A percentile compares a stretch with the other conserved stretches of the same genome.
Conservation (phyloP, 2,113 vertebrate genomes). For the Willisornis vidua region DNA sequence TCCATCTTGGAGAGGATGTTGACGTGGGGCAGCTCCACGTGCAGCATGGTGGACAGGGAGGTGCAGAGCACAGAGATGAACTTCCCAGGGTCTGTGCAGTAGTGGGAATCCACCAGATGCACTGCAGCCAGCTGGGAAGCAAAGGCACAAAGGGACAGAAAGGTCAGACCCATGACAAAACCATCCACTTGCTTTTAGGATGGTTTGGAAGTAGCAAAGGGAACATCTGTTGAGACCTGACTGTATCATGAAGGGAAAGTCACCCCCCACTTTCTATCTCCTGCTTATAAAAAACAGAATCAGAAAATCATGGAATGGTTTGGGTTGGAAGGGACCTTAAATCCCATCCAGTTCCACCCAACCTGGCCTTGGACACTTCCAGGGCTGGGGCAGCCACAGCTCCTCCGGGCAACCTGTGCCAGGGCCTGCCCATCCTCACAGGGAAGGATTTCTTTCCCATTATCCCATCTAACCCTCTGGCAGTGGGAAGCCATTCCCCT, state of each 20-base stretch:
- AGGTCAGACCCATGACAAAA: neutral
- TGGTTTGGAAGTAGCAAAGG: rapidly evolving
- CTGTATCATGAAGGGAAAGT: rapidly evolving
- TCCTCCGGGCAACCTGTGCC: neutral
- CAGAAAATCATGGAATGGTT: neutral
- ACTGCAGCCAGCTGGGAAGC: slow-evolving; percentile 87
- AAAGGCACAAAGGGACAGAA: neutral
- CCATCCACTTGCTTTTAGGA: neutral
- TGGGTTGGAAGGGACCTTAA: neutral
- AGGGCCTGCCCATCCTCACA: neutral
- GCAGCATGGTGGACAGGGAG: slow-evolving; percentile 94
- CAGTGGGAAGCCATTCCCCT: neutral
- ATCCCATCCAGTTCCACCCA: neutral
- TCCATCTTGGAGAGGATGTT: slow-evolving; percentile 99
- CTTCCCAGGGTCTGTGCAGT: slow-evolving; percentile 95
- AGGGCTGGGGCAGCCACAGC: neutral
- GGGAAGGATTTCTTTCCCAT: neutral
- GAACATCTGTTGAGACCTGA: no score
- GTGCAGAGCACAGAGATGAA: slow-evolving; percentile 98
- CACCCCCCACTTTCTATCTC: neutral
- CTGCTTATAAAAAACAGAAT: neutral
- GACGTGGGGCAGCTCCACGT: slow-evolving; percentile 93
- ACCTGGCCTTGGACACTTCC: neutral
- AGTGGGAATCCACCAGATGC: slow-evolving; percentile 97
- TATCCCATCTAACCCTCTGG: neutral